Conservation (phyloP, 1,140 invertebrate genomes). For the Drosophila pseudoananassae region DNA sequence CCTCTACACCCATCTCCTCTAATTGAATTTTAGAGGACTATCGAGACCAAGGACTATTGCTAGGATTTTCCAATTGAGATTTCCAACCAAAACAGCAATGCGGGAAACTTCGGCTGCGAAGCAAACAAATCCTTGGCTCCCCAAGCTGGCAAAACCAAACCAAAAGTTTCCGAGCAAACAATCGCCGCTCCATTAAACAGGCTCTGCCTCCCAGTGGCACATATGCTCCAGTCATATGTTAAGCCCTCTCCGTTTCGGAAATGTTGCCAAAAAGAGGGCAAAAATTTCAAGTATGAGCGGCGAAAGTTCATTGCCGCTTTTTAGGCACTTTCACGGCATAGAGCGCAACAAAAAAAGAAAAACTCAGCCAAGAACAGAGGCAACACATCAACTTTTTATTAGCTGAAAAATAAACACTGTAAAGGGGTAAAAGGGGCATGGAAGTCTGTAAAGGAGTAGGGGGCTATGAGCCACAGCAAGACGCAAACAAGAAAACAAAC, state of each 20-base stretch:
- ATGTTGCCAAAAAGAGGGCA: conserved; percentile 9
- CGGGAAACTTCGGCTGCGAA: conserved; percentile 15
- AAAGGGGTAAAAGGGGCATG: not conserved
- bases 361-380: conserved; percentile 28
- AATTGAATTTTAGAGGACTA: no score
- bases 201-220: conserved; percentile 22
- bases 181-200: conserved; percentile 54
- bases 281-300: conserved; percentile 39
- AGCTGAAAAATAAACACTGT: conserved; percentile 64
- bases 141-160: conserved; percentile 33
- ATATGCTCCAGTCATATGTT: conserved; percentile 45
- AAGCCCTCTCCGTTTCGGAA: conserved; percentile 2
- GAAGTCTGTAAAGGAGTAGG: not conserved
- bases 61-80: conserved; percentile 29
- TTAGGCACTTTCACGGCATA: conserved; percentile 46
- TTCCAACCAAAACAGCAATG: conserved; percentile 15
- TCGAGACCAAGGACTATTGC: no score
- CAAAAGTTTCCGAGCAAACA: conserved; percentile 46
- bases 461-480: conserved; percentile 11
- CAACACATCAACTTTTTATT: conserved; percentile 76
- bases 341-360: conserved; percentile 10
- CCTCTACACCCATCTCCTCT: no score
- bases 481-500: conserved; percentile 64
- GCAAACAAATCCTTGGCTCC: conserved; percentile 44
- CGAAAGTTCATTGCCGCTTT: conserved; percentile 61